Percentiles rank a stretch among this genome's conserved stretches.
Evolutionary conservation across 2,113 vertebrate species (phyloP).

Genomic region (Willisornis vidua): DNA sequence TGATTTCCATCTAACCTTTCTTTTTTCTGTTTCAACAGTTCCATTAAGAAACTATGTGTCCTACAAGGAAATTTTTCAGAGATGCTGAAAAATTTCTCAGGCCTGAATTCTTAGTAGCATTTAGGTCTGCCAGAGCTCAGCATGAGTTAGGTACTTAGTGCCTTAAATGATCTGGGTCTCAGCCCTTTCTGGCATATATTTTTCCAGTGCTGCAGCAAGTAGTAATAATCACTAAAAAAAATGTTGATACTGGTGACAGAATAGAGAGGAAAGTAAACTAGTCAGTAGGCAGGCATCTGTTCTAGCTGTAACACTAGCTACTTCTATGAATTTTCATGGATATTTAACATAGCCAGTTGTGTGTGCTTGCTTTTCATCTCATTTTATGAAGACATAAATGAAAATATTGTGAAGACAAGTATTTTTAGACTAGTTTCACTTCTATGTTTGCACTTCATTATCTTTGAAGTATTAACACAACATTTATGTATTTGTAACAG

Average conservation of each 20-base stretch:
- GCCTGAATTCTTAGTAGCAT: neutral
- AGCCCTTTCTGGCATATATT: neutral
- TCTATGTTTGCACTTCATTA: neutral
- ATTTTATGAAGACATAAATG: neutral
- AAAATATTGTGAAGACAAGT: neutral
- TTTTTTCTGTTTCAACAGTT: neutral
- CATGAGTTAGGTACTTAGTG: neutral
- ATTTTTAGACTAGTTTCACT: neutral
- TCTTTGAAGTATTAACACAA: neutral
- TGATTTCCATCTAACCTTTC: neutral
- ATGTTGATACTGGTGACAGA: neutral
- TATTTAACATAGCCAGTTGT: neutral
- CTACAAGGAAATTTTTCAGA: neutral
- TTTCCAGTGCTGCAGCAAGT: neutral
- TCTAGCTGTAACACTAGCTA: neutral
- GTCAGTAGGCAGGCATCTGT: neutral
- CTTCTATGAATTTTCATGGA: neutral
- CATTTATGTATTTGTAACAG: neutral
- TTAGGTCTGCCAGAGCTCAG: neutral
- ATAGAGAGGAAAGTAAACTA: neutral
- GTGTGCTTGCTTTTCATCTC: neutral
- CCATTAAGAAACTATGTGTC: neutral
- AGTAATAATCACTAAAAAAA: neutral
- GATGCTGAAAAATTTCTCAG: neutral
- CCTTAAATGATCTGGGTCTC: neutral